Percentiles rank a stretch among this genome's conserved stretches.
phyloP scores from a whole-genome alignment of 2,888 invertebrate species.

The Agrenia bidenticulata region DNA sequence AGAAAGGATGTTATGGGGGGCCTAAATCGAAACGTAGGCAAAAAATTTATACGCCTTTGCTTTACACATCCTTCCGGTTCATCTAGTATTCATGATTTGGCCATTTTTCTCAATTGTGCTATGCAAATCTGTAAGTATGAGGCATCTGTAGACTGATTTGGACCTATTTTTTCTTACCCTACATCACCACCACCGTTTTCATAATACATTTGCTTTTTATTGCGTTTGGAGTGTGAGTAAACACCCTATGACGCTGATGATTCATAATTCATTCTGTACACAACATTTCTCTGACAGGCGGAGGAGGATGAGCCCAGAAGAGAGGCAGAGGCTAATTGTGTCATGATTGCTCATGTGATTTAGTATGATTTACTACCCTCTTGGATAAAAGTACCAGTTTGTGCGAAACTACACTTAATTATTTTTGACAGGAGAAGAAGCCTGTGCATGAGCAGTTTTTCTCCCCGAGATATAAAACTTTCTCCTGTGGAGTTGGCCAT shows the following conservation, averaged over 20 bases:
- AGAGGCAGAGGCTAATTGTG: conserved; percentile 31
- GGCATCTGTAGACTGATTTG: too few species aligned
- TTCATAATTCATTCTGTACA: conserved; percentile 1
- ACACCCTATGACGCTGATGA: conserved; percentile 5
- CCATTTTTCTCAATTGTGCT: too few species aligned
- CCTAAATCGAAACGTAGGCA: too few species aligned
- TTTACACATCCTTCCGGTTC: too few species aligned
- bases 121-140: too few species aligned
- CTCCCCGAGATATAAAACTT: neutral
- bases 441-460: conserved; percentile 9
- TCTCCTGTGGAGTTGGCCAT: conserved; percentile 1
- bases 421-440: conserved; percentile 16
- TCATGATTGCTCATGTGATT: conserved; percentile 41
- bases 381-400: neutral
- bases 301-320: conserved; percentile 3
- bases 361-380: conserved; percentile 18
- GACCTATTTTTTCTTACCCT: too few species aligned
- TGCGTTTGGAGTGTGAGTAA: conserved; percentile 1
- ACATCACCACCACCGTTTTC: too few species aligned
- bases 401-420: conserved; percentile 20
- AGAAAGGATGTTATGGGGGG: too few species aligned
- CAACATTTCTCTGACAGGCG: neutral
- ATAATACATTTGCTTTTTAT: too few species aligned
- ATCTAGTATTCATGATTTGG: too few species aligned
- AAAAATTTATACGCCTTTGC: too few species aligned